Evolutionary conservation across 2,113 vertebrate genomes (phyloP).

Genomic region (Lynx canadensis): DNA sequence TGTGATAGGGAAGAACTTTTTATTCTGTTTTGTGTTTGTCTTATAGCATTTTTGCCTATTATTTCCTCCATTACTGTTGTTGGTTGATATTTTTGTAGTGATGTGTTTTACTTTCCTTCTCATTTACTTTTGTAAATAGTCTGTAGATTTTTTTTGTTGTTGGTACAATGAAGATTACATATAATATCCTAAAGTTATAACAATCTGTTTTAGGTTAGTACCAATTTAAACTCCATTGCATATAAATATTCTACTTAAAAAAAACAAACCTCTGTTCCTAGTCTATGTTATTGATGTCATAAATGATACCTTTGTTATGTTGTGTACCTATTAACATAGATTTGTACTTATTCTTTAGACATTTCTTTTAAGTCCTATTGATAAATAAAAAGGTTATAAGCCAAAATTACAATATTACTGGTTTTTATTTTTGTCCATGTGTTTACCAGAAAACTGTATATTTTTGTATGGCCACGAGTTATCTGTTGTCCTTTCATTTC

Average conservation of each 20-base stretch:
- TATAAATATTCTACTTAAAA: not conserved
- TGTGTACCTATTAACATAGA: not conserved
- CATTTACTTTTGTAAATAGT: not conserved
- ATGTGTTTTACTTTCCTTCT: not conserved
- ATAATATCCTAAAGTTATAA: not conserved
- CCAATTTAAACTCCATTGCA: not conserved
- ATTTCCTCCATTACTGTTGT: not conserved
- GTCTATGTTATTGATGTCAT: not conserved
- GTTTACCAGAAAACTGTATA: not conserved
- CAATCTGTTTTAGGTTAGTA: not conserved
- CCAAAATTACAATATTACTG: not conserved
- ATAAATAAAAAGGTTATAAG: not conserved
- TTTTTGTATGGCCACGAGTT: not conserved
- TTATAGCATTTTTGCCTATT: not conserved
- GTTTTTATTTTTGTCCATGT: not conserved
- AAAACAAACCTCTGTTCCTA: not conserved
- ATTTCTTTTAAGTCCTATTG: not conserved
- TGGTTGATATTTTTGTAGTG: not conserved
- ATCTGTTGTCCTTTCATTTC: not conserved
- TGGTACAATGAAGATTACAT: not conserved
- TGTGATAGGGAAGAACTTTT: no score
- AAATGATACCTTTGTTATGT: not conserved
- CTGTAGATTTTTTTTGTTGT: not conserved
- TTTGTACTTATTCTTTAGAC: not conserved
- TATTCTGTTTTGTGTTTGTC: no score